These are phyloP conservation scores for Oryzias melastigma DNA, from an alignment of 2,113 vertebrate species.

Conservation along the genomic window DNA sequence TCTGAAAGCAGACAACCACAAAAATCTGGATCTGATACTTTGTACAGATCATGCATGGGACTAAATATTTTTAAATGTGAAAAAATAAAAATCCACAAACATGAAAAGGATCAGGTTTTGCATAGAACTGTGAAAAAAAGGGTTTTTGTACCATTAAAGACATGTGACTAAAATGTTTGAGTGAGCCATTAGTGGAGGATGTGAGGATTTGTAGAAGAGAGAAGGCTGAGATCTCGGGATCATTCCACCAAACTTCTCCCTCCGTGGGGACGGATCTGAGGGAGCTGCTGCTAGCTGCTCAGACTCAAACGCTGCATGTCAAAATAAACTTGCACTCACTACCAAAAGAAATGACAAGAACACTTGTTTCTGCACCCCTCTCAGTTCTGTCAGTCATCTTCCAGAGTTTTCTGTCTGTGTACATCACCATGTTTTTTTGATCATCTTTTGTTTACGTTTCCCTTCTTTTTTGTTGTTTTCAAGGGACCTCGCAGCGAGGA, in stretches of 20 bases:
- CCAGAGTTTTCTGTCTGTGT: not conserved
- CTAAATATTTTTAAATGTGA: not conserved
- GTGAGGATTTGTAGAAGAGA: not conserved
- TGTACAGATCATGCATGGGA: conserved; percentile 12
- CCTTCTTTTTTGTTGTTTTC: conserved; percentile 1
- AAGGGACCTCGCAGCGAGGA: conserved; percentile 94
- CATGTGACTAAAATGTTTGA: not conserved
- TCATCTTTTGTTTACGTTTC: not conserved
- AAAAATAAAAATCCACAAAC: not conserved
- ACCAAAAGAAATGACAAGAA: conserved; percentile 25
- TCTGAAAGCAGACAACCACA: conserved; percentile 1
- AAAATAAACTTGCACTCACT: conserved; percentile 24
- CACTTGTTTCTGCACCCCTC: conserved; percentile 3
- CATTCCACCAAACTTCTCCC: conserved; percentile 35
- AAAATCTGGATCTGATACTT: conserved; percentile 6
- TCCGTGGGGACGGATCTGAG: conserved; percentile 45
- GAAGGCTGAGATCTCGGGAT: conserved; percentile 27
- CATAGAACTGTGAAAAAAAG: no score
- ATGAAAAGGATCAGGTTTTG: not conserved
- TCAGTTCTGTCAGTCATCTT: not conserved
- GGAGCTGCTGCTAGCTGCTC: conserved; percentile 27
- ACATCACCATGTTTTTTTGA: not conserved
- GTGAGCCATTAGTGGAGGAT: conserved; percentile 13
- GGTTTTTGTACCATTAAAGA: no score
- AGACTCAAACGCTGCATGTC: conserved; percentile 34